phyloP scores from a whole-genome alignment of 2,113 vertebrate genomes.

The Ceyx cyanopectus region DNA sequence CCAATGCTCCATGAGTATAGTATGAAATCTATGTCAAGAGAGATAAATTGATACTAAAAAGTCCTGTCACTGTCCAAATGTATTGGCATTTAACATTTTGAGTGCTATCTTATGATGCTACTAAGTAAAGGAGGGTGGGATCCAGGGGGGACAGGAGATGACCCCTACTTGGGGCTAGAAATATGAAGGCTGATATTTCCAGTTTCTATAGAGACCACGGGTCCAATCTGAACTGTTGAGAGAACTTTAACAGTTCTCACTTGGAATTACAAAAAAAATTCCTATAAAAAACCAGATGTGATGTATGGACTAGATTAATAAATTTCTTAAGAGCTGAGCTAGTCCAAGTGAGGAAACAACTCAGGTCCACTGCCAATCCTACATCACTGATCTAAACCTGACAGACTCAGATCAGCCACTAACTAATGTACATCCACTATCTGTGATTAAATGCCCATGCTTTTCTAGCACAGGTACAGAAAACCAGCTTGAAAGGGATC shows the following conservation, averaged over 20 bases:
- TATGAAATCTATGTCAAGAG: neutral
- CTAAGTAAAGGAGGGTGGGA: neutral
- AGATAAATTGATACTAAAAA: neutral
- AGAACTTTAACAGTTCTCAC: neutral
- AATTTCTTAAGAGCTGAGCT: neutral
- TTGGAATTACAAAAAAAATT: neutral
- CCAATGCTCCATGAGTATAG: neutral
- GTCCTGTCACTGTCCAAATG: neutral
- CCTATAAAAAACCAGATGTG: neutral
- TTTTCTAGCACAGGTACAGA: neutral
- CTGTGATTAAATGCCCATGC: neutral
- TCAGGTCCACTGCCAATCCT: neutral
- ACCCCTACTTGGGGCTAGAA: neutral
- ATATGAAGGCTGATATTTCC: neutral
- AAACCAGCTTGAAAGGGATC: neutral
- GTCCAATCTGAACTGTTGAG: neutral
- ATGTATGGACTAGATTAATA: neutral
- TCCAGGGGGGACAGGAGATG: too few relatives aligned
- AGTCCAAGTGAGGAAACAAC: neutral
- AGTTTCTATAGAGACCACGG: neutral
- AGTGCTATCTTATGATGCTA: neutral
- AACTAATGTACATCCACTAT: neutral
- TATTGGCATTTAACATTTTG: neutral
- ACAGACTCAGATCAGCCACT: neutral
- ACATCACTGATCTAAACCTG: neutral